Evolutionary conservation across 2,888 invertebrate genomes (phyloP), one percentile per base, ranked within the genome.

Genomic region (Macrophya alboannulata): DNA sequence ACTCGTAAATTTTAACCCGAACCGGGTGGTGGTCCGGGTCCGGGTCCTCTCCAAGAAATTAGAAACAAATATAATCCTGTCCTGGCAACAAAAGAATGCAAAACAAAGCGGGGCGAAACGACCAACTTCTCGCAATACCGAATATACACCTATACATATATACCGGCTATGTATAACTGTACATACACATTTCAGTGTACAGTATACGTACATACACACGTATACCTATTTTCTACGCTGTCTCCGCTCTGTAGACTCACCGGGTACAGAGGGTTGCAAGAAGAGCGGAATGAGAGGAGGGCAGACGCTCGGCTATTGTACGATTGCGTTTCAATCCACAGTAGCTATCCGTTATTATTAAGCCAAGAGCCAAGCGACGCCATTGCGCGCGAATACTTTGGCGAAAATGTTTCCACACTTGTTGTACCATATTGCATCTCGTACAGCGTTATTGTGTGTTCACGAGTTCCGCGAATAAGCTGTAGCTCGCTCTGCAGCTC

Each of bases 1-100:
- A 83, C 68, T 83, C 83, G 68, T 83, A 83, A 83, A 83, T 68
- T 71, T 21, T 21, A n/a, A 21, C 45, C 48, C n/a, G 45, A 17
- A 10, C 37, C 37, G 12, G 71, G 17, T 31, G 37, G 9, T 37
- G 9, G 17, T 31, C 62, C 10, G 48, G 15, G 17, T 31, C 31
- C 37, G 15, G 40, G 10, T 12, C 31, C 68, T 37, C 68, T 48
- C 48, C 48, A 65, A 83, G 83, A 83, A 83, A 83, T 83, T 83
- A 83, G 83, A 83, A 83, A 83, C 83, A 71, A 83, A 83, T 83
- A 83, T 83, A 83, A 83, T 68, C 83, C 68, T 83, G 83, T 83
- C 83, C 31, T 31, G 1, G 68, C 9, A 83, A 83, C 65, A 48
- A 45, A 83, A 71, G 48, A 68, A 48, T 40, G 68, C 9, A 71